Conservation (phyloP, 2,797 vertebrate species). For the Peromyscus nudipes region DNA sequence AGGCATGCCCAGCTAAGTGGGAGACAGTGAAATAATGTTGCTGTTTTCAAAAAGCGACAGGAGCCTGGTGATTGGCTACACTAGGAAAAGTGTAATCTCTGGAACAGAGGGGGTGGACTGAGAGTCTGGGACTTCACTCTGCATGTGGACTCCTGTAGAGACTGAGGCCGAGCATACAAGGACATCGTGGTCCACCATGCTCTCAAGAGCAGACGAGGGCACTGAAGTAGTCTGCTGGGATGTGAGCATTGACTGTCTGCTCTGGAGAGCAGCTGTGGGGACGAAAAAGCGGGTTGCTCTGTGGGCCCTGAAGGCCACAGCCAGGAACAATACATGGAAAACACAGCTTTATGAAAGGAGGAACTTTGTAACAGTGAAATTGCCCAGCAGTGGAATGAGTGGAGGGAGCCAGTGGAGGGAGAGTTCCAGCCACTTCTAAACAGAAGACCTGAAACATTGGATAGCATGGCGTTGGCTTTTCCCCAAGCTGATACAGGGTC, state of each 20-base stretch:
- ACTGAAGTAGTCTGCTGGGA: background rate
- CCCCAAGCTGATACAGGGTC: background rate
- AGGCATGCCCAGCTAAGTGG: background rate
- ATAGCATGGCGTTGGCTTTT: background rate
- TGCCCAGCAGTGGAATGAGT: background rate
- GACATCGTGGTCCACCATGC: fast-evolving
- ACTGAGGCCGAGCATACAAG: fast-evolving
- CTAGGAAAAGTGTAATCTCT: background rate
- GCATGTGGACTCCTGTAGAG: background rate
- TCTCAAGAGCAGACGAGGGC: background rate
- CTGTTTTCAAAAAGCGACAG: background rate
- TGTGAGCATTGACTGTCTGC: background rate
- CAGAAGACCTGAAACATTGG: background rate
- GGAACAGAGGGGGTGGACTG: background rate
- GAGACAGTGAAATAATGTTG: background rate
- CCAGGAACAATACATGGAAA: background rate
- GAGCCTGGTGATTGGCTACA: background rate
- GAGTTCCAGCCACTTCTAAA: background rate
- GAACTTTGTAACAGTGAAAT: background rate
- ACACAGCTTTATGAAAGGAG: background rate
- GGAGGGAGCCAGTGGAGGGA: background rate
- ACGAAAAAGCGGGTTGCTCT: background rate
- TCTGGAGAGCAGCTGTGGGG: background rate
- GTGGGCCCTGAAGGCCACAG: background rate
- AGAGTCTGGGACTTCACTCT: background rate